Evolutionary conservation across 2,888 invertebrate species (phyloP).

Genomic region (Drosophila barbarae): DNA sequence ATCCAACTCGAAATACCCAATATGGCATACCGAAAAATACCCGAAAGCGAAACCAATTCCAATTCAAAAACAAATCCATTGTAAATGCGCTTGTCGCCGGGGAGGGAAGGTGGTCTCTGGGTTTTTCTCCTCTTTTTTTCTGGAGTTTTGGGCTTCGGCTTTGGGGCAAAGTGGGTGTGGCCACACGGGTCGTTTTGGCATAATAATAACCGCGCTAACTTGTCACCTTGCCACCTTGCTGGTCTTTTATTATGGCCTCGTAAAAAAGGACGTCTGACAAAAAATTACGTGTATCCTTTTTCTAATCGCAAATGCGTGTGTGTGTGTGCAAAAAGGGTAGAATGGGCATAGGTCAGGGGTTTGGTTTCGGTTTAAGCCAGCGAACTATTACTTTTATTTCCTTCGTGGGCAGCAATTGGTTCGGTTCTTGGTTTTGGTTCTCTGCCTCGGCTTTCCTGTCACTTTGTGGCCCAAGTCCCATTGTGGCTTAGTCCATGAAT

Average conservation of each 20-base stretch:
- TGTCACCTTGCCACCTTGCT: slow-evolving; percentile 57
- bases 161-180: slow-evolving; percentile 1
- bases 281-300: slow-evolving; percentile 74
- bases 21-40: slow-evolving; percentile 40
- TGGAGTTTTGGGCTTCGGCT: neutral
- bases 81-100: slow-evolving; percentile 46
- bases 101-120: slow-evolving; percentile 11
- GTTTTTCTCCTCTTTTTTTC: neutral
- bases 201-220: slow-evolving; percentile 74
- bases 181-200: slow-evolving; percentile 49
- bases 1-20: slow-evolving; percentile 25
- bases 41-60: slow-evolving; percentile 43
- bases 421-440: slow-evolving; percentile 12
- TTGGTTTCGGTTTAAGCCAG: slow-evolving; percentile 27
- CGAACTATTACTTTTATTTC: slow-evolving; percentile 71
- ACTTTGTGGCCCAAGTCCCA: slow-evolving; percentile 53
- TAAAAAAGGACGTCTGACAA: slow-evolving; percentile 61
- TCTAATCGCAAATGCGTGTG: slow-evolving; percentile 66
- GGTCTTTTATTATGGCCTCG: slow-evolving; percentile 59
- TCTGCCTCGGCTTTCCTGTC: slow-evolving; percentile 40
- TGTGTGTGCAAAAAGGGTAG: slow-evolving; percentile 42
- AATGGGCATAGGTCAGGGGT: neutral
- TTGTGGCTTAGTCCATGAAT: slow-evolving; percentile 64
- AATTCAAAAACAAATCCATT: slow-evolving; percentile 63
- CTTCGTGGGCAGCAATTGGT: slow-evolving; percentile 42